Conservation (phyloP, 1,140 invertebrate genomes). For the Lepidostoma basale region DNA sequence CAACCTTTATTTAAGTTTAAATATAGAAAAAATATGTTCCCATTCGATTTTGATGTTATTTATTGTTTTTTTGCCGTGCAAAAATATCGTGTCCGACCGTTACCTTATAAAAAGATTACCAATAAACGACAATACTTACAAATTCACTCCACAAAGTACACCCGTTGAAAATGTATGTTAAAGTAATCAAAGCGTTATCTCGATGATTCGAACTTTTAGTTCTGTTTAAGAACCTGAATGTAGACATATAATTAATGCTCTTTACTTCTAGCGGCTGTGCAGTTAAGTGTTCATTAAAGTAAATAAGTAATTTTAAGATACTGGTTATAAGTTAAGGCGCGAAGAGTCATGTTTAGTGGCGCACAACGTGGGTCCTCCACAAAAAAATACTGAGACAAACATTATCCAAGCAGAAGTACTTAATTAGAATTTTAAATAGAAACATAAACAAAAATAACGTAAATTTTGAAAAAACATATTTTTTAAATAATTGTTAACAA, state of each 20-base stretch:
- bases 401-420: no score
- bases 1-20: constrained; percentile 1
- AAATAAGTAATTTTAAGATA: constrained; percentile 2
- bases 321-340: not conserved
- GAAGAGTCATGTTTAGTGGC: constrained; percentile 22
- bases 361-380: not conserved
- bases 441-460: no score
- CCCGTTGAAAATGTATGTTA: no score
- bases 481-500: no score
- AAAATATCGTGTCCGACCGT: not conserved
- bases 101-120: not conserved
- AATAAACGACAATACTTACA: not conserved
- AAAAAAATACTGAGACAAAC: no score
- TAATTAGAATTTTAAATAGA: no score
- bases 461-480: no score
- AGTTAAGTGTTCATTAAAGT: constrained; percentile 32
- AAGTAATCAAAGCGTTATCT: no score
- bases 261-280: constrained; percentile 26
- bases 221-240: no score
- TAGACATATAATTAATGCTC: not conserved
- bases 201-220: no score
- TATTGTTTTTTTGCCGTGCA: not conserved
- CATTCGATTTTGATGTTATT: not conserved
- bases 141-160: not conserved
- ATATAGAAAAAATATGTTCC: not conserved